Base-by-base conservation (phyloP, 2,113 vertebrate species). In the Pontoporia blainvillei region DNA sequence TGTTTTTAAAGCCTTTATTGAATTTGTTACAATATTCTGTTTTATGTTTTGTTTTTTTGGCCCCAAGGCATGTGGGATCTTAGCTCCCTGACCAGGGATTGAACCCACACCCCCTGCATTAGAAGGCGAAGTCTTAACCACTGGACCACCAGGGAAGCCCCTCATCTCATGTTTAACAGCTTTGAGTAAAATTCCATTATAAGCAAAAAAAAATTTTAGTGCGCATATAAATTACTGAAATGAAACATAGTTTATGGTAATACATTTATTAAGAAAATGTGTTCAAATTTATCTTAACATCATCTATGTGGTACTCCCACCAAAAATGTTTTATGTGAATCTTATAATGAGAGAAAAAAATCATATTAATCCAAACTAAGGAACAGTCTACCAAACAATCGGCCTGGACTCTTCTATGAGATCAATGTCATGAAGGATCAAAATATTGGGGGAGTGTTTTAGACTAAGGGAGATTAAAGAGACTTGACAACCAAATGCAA, bases 201-300 rank as follows among this genome's bases (percentile, higher is more conserved):
- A 91, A 87, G 14, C n/a, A 91, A 78, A 61, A 34, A 78, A 92
- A 66, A 93, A 61, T 41, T 94, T 78, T n/a, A 97, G 78, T 31
- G 46, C 46, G 61, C 29, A 44, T 81, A 2, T 69, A 91, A 78
- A 31, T 88, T 61, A 93, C 34, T 64, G 25, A 94, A 95, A 57
- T 85, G 27, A 86, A 96, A 94, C 62, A 71, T 71, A 64, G 66
- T 76, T 76, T 91, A 36, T 46, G 2, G 13, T 78, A 39, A 89
- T 36, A 71, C 31, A 81, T 61, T 90, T 94, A 76, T 66, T 78
- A 44, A 83, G 31, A 76, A 88, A 76, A 87, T 73, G 8, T 92
- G 8, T 91, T 86, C 54, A 76, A 90, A 62, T 46, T 83, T 17
- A 86, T 93, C 64, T 88, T 52, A 94, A 93, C 18, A 64, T 91